Conservation (phyloP, 2,888 invertebrate species). For the Zonitis immaculata region DNA sequence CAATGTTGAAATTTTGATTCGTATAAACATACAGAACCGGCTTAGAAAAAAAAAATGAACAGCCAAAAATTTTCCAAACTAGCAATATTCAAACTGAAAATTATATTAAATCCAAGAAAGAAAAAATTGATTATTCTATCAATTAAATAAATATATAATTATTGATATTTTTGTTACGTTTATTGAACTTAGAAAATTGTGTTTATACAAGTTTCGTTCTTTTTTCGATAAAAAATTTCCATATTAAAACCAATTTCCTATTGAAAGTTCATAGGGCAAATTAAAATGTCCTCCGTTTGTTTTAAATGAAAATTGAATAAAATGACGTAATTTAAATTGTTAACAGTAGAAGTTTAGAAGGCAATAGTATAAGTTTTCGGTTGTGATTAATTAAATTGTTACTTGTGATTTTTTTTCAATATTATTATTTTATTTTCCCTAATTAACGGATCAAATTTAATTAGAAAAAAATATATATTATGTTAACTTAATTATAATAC, state of each 20-base stretch:
- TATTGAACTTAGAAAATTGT: too few relatives aligned
- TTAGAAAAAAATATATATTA: background rate
- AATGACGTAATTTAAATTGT: constrained; percentile 15
- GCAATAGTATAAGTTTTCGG: background rate
- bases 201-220: background rate
- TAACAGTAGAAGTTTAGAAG: constrained; percentile 1
- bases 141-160: too few relatives aligned
- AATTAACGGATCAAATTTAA: background rate
- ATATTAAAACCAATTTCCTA: constrained; percentile 12
- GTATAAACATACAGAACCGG: too few relatives aligned
- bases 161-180: background rate
- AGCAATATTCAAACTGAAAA: too few relatives aligned
- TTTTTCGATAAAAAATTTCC: background rate
- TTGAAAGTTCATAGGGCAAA: constrained; percentile 14
- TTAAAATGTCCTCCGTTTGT: constrained; percentile 12
- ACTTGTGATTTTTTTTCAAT: constrained; percentile 6
- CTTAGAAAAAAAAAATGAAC: too few relatives aligned
- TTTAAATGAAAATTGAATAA: constrained; percentile 12
- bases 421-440: constrained; percentile 6
- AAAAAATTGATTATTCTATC: too few relatives aligned
- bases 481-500: constrained; percentile 1
- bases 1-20: too few relatives aligned
- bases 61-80: too few relatives aligned
- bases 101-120: too few relatives aligned
- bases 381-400: constrained; percentile 8